phyloP scores from a whole-genome alignment of 2,888 invertebrate genomes.

The Hypena proboscidalis region DNA sequence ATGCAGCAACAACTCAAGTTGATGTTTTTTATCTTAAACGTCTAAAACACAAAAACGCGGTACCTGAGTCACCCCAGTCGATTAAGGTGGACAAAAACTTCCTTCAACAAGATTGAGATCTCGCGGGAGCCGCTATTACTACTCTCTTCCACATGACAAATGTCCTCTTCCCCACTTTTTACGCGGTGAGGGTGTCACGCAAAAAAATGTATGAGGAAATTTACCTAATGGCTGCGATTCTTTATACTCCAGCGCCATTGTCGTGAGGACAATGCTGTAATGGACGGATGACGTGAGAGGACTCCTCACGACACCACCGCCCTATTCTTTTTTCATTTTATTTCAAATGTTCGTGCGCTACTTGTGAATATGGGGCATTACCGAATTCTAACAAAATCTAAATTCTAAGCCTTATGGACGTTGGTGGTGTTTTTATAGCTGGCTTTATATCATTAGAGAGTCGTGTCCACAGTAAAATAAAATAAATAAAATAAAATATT shows the following conservation, averaged over 20 bases:
- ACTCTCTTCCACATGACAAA: conserved; percentile 72
- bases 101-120: conserved; percentile 71
- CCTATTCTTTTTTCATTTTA: conserved; percentile 59
- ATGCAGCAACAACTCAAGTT: too few relatives aligned
- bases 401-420: too few relatives aligned
- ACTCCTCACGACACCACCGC: conserved; percentile 53
- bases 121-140: conserved; percentile 49
- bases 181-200: conserved; percentile 78
- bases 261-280: conserved; percentile 81
- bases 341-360: conserved; percentile 54
- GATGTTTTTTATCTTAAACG: conserved; percentile 9
- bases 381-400: too few relatives aligned
- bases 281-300: conserved; percentile 83
- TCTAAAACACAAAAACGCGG: conserved; percentile 15
- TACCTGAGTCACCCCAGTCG: conserved; percentile 58
- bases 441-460: too few relatives aligned
- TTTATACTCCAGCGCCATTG: conserved; percentile 81
- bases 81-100: conserved; percentile 65
- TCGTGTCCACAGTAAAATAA: too few relatives aligned
- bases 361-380: conserved; percentile 44
- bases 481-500: too few relatives aligned
- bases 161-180: conserved; percentile 73
- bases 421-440: too few relatives aligned
- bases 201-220: conserved; percentile 85
- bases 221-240: conserved; percentile 84